Evolutionary conservation across 2,888 invertebrate genomes (phyloP).

Genomic region (Pteria penguin): DNA sequence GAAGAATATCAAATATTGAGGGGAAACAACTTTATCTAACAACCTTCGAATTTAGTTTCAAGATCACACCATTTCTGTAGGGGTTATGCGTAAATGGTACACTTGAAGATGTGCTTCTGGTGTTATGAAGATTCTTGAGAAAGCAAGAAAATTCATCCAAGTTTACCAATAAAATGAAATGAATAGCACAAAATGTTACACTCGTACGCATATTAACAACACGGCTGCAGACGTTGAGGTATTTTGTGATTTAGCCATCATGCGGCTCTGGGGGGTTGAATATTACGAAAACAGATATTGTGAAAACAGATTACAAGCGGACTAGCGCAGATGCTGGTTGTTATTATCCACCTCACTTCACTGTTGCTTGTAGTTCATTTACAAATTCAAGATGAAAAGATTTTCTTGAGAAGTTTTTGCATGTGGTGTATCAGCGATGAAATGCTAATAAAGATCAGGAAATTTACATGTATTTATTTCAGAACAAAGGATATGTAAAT

Average conservation of each 20-base stretch:
- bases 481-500: not conserved
- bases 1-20: too few relatives aligned
- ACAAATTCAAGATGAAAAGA: conserved; percentile 23
- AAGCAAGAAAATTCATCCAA: too few relatives aligned
- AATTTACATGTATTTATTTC: not conserved
- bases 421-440: not conserved
- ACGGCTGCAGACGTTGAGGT: not conserved
- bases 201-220: too few relatives aligned
- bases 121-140: too few relatives aligned
- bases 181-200: too few relatives aligned
- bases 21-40: too few relatives aligned
- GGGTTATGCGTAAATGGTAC: too few relatives aligned
- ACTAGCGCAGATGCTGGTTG: not conserved
- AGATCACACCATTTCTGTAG: too few relatives aligned
- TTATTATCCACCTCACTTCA: conserved; percentile 10
- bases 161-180: too few relatives aligned
- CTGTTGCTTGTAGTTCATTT: conserved; percentile 9
- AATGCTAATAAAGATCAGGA: not conserved
- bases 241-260: not conserved
- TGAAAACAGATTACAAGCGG: not conserved
- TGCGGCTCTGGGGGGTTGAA: not conserved
- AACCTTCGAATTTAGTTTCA: too few relatives aligned
- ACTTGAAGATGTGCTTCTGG: too few relatives aligned
- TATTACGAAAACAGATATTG: not conserved
- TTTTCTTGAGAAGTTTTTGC: not conserved